These are phyloP conservation scores for Noctua janthe DNA, from an alignment of 2,888 invertebrate species.

Conservation along the genomic window DNA sequence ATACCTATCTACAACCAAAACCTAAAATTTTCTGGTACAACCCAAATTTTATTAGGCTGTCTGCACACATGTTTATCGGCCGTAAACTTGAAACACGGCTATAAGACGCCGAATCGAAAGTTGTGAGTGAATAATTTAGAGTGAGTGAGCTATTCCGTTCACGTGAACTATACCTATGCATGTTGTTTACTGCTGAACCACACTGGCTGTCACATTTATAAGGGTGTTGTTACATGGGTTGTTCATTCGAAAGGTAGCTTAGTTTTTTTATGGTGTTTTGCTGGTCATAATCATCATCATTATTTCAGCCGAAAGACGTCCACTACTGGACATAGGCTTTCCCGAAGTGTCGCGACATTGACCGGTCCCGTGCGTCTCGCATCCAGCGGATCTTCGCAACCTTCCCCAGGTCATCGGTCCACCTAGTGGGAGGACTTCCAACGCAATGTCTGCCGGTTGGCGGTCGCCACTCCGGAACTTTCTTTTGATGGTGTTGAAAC, in stretches of 20 bases:
- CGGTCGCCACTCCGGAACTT: no score
- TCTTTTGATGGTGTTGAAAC: neutral
- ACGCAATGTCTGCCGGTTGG: no score
- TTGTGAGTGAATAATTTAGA: slow-evolving; percentile 65
- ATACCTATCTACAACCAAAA: neutral
- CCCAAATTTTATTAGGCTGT: slow-evolving; percentile 52
- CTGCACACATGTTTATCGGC: slow-evolving; percentile 59
- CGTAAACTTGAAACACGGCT: slow-evolving; percentile 58
- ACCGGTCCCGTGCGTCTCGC: no score
- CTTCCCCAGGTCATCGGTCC: no score
- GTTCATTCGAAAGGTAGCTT: neutral
- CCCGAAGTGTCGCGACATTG: no score
- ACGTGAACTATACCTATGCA: slow-evolving; percentile 42
- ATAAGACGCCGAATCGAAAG: slow-evolving; percentile 58
- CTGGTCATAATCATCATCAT: no score
- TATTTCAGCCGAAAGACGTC: no score
- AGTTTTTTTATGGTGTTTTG: neutral
- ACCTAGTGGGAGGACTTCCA: no score
- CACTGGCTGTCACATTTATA: slow-evolving; percentile 44
- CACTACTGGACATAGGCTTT: no score
- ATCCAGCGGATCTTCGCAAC: no score
- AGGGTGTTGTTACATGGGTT: slow-evolving; percentile 21
- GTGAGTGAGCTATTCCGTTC: slow-evolving; percentile 47
- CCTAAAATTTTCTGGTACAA: slow-evolving; percentile 33
- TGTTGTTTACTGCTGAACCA: slow-evolving; percentile 44